Base-by-base conservation (phyloP, 2,797 vertebrate species). In the Esox lucius region DNA sequence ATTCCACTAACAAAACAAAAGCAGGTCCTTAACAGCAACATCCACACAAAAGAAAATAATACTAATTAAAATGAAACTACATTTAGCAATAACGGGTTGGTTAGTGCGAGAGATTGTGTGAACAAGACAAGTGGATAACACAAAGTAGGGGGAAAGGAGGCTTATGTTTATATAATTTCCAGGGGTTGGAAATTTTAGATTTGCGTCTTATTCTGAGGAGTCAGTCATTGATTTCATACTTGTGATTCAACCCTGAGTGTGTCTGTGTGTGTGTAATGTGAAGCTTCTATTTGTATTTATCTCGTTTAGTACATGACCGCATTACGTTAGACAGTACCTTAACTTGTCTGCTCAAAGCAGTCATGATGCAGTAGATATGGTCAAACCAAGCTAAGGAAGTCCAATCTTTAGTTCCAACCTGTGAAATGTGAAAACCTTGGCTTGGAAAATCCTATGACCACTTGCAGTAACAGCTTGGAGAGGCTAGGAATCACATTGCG, bases 261-360 rank as follows among this genome's bases (percentile, higher is more conserved):
- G 5, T 1, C 24, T 49, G 71, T 3, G 59, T 8, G 65, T 8
- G 42, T 9, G 17, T 1, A 79, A 75, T 72, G 80, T 79, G 77
- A 83, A 82, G 82, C 75, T 26, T n/a, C n/a, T n/a, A n/a, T 35
- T 35, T 2, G 33, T 35, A 35, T 35, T 35, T 2, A 35, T 35
- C 33, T 35, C 33, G 33, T 35, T 35, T 35, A 35, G 2, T 35
- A 35, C 33, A 35, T 35, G 33, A 35, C 33, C 5, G 5, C 33
- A 35, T 2, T 35, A 35, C 33, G 35, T 35, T 35, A 35, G 51
- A 56, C 51, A 19, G 17, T 56, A 19, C 19, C 7, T 49, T 19
- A 17, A n/a, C 2, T 2, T n/a, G 51, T 56, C 19, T 2, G 51
- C 5, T 56, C 51, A 17, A n/a, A 6, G 16, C 19, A 16, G 51